A percentile compares a stretch with the other conserved stretches of the same genome.
These are phyloP conservation scores for Poeciliopsis prolifica DNA, from an alignment of 2,113 vertebrate species.

Conservation along the genomic window DNA sequence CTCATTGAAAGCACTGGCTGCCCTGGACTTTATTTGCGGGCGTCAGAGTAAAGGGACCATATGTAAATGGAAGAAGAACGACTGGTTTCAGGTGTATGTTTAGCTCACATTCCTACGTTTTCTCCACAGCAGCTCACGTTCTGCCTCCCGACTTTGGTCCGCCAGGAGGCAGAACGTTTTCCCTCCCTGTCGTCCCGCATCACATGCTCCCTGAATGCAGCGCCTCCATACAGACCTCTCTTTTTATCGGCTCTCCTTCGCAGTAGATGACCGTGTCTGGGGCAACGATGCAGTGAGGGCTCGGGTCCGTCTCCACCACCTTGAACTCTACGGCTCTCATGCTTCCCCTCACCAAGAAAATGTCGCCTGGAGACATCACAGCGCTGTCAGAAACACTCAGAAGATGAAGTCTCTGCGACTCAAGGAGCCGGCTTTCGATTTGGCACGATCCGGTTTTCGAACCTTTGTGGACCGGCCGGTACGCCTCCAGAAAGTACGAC, in stretches of 20 bases:
- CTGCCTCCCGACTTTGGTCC: no score
- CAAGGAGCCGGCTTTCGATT: no score
- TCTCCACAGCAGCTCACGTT: neutral
- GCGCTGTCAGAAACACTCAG: neutral
- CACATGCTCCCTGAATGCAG: neutral
- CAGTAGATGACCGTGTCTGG: conserved; percentile 96
- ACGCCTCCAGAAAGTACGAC: conserved; percentile 94
- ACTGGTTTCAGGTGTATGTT: no score
- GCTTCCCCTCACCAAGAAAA: conserved; percentile 93
- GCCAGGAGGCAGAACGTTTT: no score
- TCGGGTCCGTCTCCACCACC: conserved; percentile 94
- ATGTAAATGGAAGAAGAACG: no score
- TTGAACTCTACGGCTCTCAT: conserved; percentile 98
- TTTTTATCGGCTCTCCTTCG: conserved; percentile 94
- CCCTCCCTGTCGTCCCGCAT: no score
- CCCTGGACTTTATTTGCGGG: neutral
- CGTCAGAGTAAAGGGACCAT: neutral
- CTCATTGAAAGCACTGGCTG: neutral
- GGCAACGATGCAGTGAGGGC: conserved; percentile 93
- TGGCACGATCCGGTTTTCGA: neutral
- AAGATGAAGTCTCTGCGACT: neutral
- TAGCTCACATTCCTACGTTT: neutral
- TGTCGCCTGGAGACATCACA: conserved; percentile 81
- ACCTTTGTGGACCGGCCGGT: conserved; percentile 95
- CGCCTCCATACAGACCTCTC: conserved; percentile 83